These are phyloP conservation scores for Marronus borbonicus DNA, from an alignment of 2,888 invertebrate genomes.

Conservation along the genomic window DNA sequence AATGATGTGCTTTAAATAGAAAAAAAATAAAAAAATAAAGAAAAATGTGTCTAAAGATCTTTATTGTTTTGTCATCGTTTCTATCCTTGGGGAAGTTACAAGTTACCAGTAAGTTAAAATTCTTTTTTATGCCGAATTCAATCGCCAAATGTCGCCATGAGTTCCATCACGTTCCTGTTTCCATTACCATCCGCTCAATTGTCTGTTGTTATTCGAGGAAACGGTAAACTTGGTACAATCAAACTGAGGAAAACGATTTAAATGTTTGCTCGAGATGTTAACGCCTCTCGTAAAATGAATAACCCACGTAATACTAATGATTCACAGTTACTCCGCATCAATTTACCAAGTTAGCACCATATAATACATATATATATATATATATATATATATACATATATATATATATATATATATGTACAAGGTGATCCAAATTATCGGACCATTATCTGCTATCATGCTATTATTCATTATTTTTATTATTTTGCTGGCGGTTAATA, in stretches of 20 bases:
- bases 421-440: too few species aligned
- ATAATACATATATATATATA: too few species aligned
- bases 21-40: not conserved
- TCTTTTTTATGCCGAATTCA: not conserved
- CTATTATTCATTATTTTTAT: too few species aligned
- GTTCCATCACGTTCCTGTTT: not conserved
- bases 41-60: not conserved
- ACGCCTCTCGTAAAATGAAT: not conserved
- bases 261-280: not conserved
- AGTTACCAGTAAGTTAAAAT: not conserved
- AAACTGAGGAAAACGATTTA: not conserved
- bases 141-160: not conserved
- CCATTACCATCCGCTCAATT: not conserved
- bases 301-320: too few species aligned
- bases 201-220: not conserved
- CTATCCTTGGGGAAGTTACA: not conserved
- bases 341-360: not conserved
- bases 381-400: too few species aligned
- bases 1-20: not conserved
- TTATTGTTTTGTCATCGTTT: not conserved
- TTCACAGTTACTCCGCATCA: too few species aligned
- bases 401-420: too few species aligned
- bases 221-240: not conserved
- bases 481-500: too few species aligned
- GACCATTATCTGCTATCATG: too few species aligned